phyloP scores from a whole-genome alignment of 2,797 vertebrate species.

The Eremophila alpestris region DNA sequence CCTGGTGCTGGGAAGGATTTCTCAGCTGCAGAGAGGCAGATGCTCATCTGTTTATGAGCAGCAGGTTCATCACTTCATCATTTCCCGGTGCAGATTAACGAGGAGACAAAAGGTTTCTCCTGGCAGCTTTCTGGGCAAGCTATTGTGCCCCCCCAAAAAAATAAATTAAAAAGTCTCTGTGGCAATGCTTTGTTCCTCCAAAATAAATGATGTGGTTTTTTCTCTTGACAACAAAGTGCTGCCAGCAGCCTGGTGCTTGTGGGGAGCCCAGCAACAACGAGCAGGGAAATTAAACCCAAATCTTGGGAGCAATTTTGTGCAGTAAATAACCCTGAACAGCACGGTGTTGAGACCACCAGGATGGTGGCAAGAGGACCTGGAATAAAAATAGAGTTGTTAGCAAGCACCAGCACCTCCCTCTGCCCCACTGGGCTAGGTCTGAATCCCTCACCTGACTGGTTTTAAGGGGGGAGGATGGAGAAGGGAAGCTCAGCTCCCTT shows the following conservation, averaged over 20 bases:
- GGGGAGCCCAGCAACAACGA: neutral
- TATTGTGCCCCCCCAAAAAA: neutral
- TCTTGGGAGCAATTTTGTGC: neutral
- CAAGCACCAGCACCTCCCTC: neutral
- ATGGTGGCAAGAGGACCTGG: neutral
- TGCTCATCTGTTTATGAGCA: slow-evolving; percentile 6
- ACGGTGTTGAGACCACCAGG: accelerated
- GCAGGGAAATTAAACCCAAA: neutral
- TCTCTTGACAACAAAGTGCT: neutral
- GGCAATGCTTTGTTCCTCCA: neutral
- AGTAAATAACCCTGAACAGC: neutral
- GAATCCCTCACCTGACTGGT: neutral
- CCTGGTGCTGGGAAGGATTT: neutral
- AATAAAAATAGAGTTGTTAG: neutral
- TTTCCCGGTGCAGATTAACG: neutral
- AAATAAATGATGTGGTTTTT: neutral
- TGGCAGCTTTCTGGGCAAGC: neutral
- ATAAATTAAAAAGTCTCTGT: neutral
- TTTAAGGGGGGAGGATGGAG: neutral
- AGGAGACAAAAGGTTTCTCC: neutral
- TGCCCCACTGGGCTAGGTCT: neutral
- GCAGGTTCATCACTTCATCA: neutral
- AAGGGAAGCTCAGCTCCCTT: neutral
- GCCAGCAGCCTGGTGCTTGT: neutral
- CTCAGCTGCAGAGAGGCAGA: neutral